phyloP scores from a whole-genome alignment of 2,888 invertebrate genomes.

The Busseola fusca region DNA sequence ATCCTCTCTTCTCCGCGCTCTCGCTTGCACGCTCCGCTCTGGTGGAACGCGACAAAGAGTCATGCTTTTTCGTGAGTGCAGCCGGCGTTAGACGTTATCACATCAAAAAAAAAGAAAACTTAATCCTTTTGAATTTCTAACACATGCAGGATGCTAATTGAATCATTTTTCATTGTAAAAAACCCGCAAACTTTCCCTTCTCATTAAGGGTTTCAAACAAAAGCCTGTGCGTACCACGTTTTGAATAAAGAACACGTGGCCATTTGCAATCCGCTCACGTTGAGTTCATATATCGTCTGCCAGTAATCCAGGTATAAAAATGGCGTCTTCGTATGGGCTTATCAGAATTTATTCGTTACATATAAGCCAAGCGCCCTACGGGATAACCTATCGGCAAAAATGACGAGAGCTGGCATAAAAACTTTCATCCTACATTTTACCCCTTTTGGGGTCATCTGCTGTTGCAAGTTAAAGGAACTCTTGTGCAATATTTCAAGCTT shows the following conservation, averaged over 20 bases:
- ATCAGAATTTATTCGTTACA: conserved; percentile 28
- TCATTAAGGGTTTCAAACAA: conserved; percentile 2
- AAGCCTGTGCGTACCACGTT: conserved; percentile 14
- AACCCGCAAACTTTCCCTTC: background rate
- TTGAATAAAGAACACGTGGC: conserved; percentile 28
- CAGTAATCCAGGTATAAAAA: conserved; percentile 39
- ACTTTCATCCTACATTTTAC: background rate
- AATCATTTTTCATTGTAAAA: background rate
- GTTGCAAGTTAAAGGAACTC: background rate
- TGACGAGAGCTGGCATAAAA: background rate
- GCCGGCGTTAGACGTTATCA: too few species aligned
- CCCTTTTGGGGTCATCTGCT: background rate
- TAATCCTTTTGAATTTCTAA: background rate
- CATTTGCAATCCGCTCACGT: conserved; percentile 41
- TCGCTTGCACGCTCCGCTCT: too few species aligned
- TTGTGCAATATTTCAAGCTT: background rate
- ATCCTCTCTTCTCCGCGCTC: too few species aligned
- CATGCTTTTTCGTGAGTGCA: too few species aligned
- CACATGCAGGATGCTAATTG: background rate
- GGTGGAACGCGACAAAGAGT: too few species aligned
- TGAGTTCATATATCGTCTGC: conserved; percentile 23
- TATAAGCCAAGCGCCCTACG: background rate
- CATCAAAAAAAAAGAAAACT: background rate
- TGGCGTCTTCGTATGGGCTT: conserved; percentile 15
- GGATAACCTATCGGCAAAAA: background rate